phyloP scores from a whole-genome alignment of 2,797 vertebrate species.

The Sebastes matsubarae region DNA sequence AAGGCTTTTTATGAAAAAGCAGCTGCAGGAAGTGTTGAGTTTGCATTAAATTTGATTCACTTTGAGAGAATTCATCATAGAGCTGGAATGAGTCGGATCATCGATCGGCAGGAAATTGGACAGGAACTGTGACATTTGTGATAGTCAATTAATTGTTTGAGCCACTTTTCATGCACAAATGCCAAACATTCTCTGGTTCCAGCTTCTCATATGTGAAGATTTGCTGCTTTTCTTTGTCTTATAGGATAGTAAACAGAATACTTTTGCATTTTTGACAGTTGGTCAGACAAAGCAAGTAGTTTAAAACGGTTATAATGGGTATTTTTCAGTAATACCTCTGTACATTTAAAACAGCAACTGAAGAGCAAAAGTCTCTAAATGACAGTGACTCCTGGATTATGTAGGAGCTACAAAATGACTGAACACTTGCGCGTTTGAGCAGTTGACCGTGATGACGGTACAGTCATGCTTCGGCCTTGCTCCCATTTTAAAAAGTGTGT shows the following conservation, averaged over 20 bases:
- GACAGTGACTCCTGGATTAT: not conserved
- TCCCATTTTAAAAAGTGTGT: not conserved
- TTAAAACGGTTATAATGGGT: not conserved
- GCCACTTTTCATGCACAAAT: not conserved
- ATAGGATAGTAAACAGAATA: not conserved
- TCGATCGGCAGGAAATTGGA: not conserved
- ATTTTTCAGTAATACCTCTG: not conserved
- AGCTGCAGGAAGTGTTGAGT: slow-evolving; percentile 3
- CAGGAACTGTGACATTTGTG: not conserved
- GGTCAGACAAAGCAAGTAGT: not conserved
- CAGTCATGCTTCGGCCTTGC: not conserved
- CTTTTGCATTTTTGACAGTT: not conserved
- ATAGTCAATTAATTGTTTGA: not conserved
- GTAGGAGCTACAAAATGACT: not conserved
- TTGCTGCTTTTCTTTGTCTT: not conserved
- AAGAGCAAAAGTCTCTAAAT: not conserved
- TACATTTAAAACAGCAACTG: not conserved
- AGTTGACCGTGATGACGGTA: not conserved
- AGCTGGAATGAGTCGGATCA: not conserved
- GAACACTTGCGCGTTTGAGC: not conserved
- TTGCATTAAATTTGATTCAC: slow-evolving; percentile 2
- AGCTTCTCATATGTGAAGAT: not conserved
- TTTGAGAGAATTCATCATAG: not conserved
- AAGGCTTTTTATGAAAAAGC: not conserved
- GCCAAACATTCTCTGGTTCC: not conserved